These are phyloP conservation scores for Turritopsis rubra DNA, from an alignment of 30 jellyfish, hydroid and myxozoan genomes.

Conservation along the genomic window DNA sequence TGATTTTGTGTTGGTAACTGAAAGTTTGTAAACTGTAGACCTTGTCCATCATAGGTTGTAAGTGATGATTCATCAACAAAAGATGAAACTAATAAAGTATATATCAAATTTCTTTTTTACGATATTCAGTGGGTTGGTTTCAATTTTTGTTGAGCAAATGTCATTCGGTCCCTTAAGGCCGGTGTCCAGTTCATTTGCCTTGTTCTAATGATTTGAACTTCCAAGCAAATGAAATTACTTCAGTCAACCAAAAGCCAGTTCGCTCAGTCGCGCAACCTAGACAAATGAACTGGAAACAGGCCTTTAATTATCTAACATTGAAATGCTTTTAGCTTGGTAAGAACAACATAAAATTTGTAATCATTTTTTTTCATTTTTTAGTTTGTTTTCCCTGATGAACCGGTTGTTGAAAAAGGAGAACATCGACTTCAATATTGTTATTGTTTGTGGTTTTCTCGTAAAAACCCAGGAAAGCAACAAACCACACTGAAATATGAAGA, in stretches of 20 bases:
- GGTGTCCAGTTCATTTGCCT: not conserved
- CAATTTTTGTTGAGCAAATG: no score
- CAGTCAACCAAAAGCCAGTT: no score
- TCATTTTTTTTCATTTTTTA: slow-evolving; percentile 10
- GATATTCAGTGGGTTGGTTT: no score
- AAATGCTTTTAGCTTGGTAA: not conserved
- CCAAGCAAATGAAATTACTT: no score
- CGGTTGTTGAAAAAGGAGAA: slow-evolving; percentile 72
- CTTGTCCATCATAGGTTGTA: slow-evolving; percentile 12
- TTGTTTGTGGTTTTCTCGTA: slow-evolving; percentile 90
- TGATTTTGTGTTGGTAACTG: no score
- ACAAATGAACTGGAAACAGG: not conserved
- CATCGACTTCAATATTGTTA: slow-evolving; percentile 78
- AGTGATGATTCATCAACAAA: slow-evolving; percentile 37
- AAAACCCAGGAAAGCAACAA: slow-evolving; percentile 52
- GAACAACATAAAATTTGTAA: not conserved
- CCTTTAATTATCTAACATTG: no score
- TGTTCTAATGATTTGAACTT: not conserved
- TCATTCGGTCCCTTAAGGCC: no score
- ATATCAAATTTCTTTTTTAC: no score
- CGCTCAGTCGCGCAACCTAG: no score
- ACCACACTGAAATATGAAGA: slow-evolving; percentile 69
- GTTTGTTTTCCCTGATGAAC: slow-evolving; percentile 74
- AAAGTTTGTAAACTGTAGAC: not conserved
- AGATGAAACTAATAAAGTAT: slow-evolving; percentile 29